Percentiles rank a stretch among this genome's conserved stretches.
These are phyloP conservation scores for Thyatira batis DNA, from an alignment of 2,888 invertebrate species.

Conservation along the genomic window DNA sequence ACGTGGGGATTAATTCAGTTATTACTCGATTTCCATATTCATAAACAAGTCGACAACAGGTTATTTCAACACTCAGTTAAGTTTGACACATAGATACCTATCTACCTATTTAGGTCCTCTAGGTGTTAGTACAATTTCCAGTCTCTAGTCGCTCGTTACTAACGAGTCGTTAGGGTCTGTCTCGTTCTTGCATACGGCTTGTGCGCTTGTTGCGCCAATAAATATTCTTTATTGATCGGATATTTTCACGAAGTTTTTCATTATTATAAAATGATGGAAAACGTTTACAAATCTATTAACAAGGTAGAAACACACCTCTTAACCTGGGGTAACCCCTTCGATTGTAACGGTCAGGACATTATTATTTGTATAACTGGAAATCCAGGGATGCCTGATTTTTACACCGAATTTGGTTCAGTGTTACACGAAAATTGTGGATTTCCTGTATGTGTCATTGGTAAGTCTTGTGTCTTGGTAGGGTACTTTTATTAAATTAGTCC, in stretches of 20 bases:
- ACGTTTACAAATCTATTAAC: constrained; percentile 72
- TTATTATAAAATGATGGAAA: constrained; percentile 35
- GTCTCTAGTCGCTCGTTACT: background rate
- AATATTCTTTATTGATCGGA: background rate
- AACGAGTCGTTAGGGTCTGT: no score
- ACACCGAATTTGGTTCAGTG: constrained; percentile 86
- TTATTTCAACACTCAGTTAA: background rate
- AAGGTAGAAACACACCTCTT: constrained; percentile 87
- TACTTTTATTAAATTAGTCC: background rate
- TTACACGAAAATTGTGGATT: constrained; percentile 84
- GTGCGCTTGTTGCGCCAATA: background rate
- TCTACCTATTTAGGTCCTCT: background rate
- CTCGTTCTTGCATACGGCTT: background rate
- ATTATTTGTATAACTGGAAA: constrained; percentile 92
- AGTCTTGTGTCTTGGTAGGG: constrained; percentile 22
- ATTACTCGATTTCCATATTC: no score
- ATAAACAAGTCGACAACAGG: background rate
- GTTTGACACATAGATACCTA: background rate
- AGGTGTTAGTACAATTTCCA: background rate
- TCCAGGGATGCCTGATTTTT: constrained; percentile 93
- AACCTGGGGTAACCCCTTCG: constrained; percentile 87
- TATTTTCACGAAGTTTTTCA: background rate
- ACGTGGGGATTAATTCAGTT: no score
- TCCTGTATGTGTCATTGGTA: constrained; percentile 91
- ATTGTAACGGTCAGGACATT: constrained; percentile 81